A percentile compares a stretch with the other conserved stretches of the same genome.
Evolutionary conservation across 2,797 vertebrate genomes (phyloP).

Genomic region (Luscinia luscinia): DNA sequence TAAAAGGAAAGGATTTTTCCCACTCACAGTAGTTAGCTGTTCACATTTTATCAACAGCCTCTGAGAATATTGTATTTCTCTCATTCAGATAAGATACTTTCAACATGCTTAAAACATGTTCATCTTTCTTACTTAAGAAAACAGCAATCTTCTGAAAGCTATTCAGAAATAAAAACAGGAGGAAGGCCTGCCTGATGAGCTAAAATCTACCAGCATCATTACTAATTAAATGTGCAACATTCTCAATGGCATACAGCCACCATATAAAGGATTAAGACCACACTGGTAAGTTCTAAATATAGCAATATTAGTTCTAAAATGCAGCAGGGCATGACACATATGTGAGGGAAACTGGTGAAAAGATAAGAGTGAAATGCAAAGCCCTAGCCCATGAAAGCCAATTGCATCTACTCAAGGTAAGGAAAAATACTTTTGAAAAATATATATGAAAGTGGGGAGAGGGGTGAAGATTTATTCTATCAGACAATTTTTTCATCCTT

Average conservation of each 20-base stretch:
- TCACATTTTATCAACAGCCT: neutral
- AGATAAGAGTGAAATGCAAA: neutral
- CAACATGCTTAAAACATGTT: neutral
- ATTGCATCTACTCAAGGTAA: neutral
- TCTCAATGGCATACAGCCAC: rapidly evolving
- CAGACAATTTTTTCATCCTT: neutral
- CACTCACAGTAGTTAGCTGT: neutral
- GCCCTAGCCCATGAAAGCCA: neutral
- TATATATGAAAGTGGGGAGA: rapidly evolving
- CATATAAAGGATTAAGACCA: neutral
- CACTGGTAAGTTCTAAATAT: neutral
- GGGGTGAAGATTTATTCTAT: neutral
- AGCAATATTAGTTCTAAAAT: neutral
- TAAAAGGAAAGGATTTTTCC: neutral
- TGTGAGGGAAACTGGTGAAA: neutral
- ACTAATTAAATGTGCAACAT: neutral
- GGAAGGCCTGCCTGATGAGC: neutral
- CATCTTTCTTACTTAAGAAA: neutral
- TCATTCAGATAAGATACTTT: neutral
- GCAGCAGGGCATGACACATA: neutral
- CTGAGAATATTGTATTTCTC: neutral
- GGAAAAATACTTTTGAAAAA: neutral
- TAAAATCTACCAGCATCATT: neutral
- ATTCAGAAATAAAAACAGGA: neutral
- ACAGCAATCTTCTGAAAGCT: neutral